Conservation (phyloP, 1,140 invertebrate genomes). For the Cotesia typhae region DNA sequence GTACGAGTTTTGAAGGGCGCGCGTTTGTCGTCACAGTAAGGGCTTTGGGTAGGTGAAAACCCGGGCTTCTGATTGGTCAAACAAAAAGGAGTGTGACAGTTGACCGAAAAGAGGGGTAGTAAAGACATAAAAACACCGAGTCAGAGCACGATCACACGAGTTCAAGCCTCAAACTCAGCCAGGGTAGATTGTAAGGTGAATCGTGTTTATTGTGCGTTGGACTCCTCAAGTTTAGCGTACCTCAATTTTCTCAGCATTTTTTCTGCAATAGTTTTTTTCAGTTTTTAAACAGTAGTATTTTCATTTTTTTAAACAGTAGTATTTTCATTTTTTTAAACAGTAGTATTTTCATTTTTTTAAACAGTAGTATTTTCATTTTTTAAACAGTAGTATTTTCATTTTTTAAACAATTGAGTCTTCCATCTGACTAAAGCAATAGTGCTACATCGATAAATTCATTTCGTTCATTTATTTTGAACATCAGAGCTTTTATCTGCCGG, state of each 20-base stretch:
- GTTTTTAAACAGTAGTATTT: too few species aligned
- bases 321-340: too few species aligned
- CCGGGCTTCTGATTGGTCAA: not conserved
- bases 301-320: too few species aligned
- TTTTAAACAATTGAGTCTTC: too few species aligned
- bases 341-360: too few species aligned
- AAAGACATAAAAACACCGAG: not conserved
- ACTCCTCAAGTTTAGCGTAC: not conserved
- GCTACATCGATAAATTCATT: too few species aligned
- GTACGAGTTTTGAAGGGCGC: slow-evolving; percentile 15
- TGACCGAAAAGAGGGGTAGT: not conserved
- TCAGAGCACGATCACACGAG: not conserved
- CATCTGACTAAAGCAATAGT: too few species aligned
- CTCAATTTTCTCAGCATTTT: too few species aligned
- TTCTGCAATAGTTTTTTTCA: too few species aligned
- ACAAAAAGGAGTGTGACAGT: not conserved
- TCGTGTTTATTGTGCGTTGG: not conserved
- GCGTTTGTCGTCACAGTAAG: slow-evolving; percentile 9
- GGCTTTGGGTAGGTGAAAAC: slow-evolving; percentile 6
- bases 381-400: too few species aligned
- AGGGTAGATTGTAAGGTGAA: not conserved
- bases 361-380: too few species aligned
- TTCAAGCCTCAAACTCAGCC: not conserved
- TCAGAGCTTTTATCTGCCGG: not conserved
- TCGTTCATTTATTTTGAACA: too few species aligned